Evolutionary conservation across 2,888 invertebrate genomes (phyloP), one percentile per base, ranked within the genome.

Genomic region (Chydorus sphaericus): DNA sequence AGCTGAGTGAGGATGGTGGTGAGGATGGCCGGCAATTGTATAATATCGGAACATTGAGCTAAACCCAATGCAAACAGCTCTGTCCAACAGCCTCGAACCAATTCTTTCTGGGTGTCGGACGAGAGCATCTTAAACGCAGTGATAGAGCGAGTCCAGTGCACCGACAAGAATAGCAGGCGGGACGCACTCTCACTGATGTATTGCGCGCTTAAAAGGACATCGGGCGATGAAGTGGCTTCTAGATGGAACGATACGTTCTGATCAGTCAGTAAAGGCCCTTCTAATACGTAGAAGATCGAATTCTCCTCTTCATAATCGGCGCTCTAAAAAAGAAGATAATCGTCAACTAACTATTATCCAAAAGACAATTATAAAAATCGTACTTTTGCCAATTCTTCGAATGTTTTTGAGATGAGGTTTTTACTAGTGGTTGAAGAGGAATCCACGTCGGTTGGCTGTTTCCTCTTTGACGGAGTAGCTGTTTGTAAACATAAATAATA

Each of bases 391-490:
- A 83, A 78, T 48, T 80, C 76, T 63, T 85, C 85, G 63, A 86
- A 73, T 1, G 85, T 85, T 69, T 82, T 82, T 33, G 82, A 80
- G 53, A 82, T 80, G 20, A 79, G 72, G 53, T 81, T 80, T 60
- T 83, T 82, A 62, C 79, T 71, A 8, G 79, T 77, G 58, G 76
- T 71, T 55, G 76, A 77, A 58, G 81, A 69, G 18, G 80, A 75
- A 63, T 80, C 49, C 31, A 33, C 55, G 16, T 36, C 79, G 57
- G 74, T 75, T 31, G 83, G 82, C 11, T 89, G 93, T 70, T 92
- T 91, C 58, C 96, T 77, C 71, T 96, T 96, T 69, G 94, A 93
- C 76, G 94, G 94, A 65, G 96, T 94, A 74, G 94, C 94, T 94
- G 76, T 75, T 76, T 10, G 20, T 10, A 39, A 39, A 4, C 10